Evolutionary conservation across 2,113 vertebrate genomes (phyloP).

Genomic region (Bombycilla garrulus): DNA sequence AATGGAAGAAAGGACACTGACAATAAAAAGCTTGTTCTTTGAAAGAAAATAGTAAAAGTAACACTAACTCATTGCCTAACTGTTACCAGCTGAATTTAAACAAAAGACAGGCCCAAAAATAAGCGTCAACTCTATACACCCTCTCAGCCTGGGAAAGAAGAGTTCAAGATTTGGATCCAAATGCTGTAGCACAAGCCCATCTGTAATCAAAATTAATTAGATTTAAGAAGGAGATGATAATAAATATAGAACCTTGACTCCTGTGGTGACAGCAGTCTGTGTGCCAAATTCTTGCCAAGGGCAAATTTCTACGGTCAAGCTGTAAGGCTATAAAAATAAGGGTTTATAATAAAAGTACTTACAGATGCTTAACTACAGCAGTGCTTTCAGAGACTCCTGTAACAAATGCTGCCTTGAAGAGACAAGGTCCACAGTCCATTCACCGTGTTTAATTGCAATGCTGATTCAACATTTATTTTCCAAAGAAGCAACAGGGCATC

Average conservation of each 20-base stretch:
- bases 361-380: constrained; percentile 12
- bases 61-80: neutral
- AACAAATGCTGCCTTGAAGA: neutral
- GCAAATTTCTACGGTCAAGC: neutral
- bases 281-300: neutral
- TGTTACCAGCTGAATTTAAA: neutral
- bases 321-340: constrained; percentile 17
- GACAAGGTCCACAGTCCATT: neutral
- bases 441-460: neutral
- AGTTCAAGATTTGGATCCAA: neutral
- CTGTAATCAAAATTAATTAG: constrained; percentile 19
- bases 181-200: neutral
- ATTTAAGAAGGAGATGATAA: neutral
- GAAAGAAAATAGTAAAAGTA: neutral
- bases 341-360: constrained; percentile 6
- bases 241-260: neutral
- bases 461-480: neutral
- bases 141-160: neutral
- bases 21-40: neutral
- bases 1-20: neutral
- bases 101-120: neutral
- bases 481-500: neutral
- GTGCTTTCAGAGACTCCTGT: neutral
- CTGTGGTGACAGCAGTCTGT: neutral
- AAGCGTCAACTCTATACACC: neutral